phyloP scores from a whole-genome alignment of 2,113 vertebrate genomes.

The Spermophilus dauricus region DNA sequence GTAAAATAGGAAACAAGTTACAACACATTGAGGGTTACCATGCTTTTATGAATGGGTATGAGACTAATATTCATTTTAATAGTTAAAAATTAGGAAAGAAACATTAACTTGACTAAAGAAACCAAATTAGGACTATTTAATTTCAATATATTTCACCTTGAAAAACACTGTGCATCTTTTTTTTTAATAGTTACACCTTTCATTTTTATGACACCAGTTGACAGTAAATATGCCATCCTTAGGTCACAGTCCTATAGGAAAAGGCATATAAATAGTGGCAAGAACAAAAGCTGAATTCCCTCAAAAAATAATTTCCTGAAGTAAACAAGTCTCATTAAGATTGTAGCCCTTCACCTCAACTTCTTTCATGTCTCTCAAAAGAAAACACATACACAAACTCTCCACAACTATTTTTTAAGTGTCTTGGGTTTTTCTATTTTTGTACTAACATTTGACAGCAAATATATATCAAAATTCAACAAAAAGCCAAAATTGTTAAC shows the following conservation, averaged over 20 bases:
- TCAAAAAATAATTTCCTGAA: slow-evolving; percentile 50
- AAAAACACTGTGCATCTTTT: background rate
- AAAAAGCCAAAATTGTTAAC: slow-evolving; percentile 25
- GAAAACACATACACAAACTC: background rate
- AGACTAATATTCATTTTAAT: background rate
- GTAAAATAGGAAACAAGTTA: slow-evolving; percentile 5
- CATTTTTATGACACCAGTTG: slow-evolving; percentile 51
- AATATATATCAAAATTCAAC: slow-evolving; percentile 27
- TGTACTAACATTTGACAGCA: background rate
- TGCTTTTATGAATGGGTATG: background rate
- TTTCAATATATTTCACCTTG: background rate
- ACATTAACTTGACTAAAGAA: background rate
- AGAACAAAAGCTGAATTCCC: slow-evolving; percentile 62
- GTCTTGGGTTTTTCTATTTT: slow-evolving; percentile 33
- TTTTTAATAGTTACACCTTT: slow-evolving; percentile 44
- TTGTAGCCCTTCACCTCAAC: background rate
- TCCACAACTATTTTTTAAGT: slow-evolving; percentile 32
- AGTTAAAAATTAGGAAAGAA: background rate
- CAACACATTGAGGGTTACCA: slow-evolving; percentile 15
- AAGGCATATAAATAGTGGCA: background rate
- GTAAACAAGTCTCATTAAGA: slow-evolving; percentile 37
- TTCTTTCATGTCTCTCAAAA: background rate
- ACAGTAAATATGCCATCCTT: slow-evolving; percentile 40
- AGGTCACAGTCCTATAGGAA: slow-evolving; percentile 66
- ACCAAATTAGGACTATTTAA: background rate